Conservation (phyloP, 35 echinoderm and acorn worm genomes). For the Anneissia japonica region DNA sequence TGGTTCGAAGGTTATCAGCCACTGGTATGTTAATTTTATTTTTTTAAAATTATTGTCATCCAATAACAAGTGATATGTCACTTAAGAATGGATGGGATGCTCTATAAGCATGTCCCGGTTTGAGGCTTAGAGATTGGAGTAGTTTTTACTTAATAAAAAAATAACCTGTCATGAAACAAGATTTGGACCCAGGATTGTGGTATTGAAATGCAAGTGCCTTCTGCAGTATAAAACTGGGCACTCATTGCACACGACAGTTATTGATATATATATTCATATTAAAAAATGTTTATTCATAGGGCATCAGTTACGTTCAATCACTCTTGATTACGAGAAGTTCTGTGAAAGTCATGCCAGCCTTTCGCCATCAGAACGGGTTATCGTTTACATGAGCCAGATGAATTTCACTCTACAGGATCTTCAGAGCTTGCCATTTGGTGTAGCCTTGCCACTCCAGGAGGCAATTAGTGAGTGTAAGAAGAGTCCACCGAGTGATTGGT, state of each 20-base stretch:
- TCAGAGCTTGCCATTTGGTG: slow-evolving; percentile 43
- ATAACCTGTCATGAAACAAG: too few relatives aligned
- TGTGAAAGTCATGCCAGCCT: slow-evolving; percentile 25
- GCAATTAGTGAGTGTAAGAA: slow-evolving; percentile 60
- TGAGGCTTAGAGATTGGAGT: too few relatives aligned
- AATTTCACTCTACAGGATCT: slow-evolving; percentile 55
- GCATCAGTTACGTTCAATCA: not conserved
- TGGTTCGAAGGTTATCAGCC: not conserved
- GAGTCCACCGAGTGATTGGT: slow-evolving; percentile 70
- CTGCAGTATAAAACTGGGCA: too few relatives aligned
- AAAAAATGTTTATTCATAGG: not conserved
- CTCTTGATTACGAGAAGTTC: not conserved
- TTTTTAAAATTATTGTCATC: too few relatives aligned
- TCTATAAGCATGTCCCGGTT: too few relatives aligned
- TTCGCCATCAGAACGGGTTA: slow-evolving; percentile 29
- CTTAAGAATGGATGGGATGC: too few relatives aligned
- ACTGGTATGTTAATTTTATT: not conserved
- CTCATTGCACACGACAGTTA: too few relatives aligned
- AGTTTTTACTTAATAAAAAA: too few relatives aligned
- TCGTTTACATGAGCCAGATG: slow-evolving; percentile 74
- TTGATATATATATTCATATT: too few relatives aligned
- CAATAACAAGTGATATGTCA: too few relatives aligned
- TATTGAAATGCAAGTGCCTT: too few relatives aligned
- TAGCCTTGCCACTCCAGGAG: slow-evolving; percentile 72
- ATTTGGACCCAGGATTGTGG: too few relatives aligned